Percentiles rank a stretch among this genome's conserved stretches.
These are phyloP conservation scores for Anorthoa munda DNA, from an alignment of 2,888 invertebrate genomes.

Conservation along the genomic window DNA sequence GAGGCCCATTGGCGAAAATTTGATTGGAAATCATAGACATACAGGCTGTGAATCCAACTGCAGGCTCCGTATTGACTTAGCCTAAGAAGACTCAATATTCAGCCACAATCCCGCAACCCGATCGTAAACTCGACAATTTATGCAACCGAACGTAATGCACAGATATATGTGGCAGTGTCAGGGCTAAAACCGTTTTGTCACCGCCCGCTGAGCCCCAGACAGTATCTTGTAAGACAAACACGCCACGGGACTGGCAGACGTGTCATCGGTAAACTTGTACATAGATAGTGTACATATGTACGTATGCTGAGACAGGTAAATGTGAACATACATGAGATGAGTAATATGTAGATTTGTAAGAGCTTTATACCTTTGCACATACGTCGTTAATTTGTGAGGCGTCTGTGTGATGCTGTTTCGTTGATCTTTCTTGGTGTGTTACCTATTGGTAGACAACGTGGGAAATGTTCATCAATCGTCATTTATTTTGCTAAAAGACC, in stretches of 20 bases:
- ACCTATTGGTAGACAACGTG: too few species aligned
- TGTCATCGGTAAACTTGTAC: conserved; percentile 29
- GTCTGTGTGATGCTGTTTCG: not conserved
- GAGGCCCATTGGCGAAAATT: too few species aligned
- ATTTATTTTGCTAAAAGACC: too few species aligned
- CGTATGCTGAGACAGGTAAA: conserved; percentile 14
- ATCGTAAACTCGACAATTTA: conserved; percentile 49
- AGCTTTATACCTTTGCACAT: not conserved
- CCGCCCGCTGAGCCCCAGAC: conserved; percentile 25
- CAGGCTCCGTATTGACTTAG: not conserved
- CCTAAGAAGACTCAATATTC: conserved; percentile 21
- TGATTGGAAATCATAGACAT: not conserved
- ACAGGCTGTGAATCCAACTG: not conserved
- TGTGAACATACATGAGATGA: not conserved
- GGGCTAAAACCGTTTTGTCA: conserved; percentile 40
- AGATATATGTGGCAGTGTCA: conserved; percentile 30
- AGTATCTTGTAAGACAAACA: conserved; percentile 40
- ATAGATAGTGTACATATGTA: conserved; percentile 9
- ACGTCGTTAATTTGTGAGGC: not conserved
- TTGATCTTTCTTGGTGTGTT: too few species aligned
- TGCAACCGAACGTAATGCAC: conserved; percentile 32
- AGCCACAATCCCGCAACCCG: not conserved
- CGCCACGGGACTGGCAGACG: conserved; percentile 24
- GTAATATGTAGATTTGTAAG: not conserved
- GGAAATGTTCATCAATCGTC: too few species aligned